Conservation (phyloP, 1,140 invertebrate species). For the Drosophila nigrodunni region DNA sequence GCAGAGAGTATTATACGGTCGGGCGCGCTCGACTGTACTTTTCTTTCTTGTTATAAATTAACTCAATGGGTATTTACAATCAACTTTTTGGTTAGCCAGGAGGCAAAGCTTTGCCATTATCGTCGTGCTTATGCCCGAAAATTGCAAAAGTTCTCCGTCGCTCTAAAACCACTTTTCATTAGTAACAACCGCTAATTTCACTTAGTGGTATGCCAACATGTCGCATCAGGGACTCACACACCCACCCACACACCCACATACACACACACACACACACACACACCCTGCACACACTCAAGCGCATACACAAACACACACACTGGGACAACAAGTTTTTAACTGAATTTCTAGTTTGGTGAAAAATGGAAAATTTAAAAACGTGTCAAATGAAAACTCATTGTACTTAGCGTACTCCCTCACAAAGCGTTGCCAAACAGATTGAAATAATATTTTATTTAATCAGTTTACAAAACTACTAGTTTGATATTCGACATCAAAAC, state of each 20-base stretch:
- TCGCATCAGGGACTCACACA: slow-evolving; percentile 49
- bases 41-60: too few relatives aligned
- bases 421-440: background rate
- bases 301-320: slow-evolving; percentile 11
- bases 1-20: too few relatives aligned
- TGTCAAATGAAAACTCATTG: background rate
- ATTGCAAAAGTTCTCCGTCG: slow-evolving; percentile 63
- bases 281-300: background rate
- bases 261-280: background rate
- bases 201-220: slow-evolving; percentile 74
- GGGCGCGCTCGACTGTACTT: too few relatives aligned
- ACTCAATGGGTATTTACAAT: slow-evolving; percentile 10
- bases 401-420: background rate
- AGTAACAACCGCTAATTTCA: slow-evolving; percentile 81
- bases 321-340: slow-evolving; percentile 57
- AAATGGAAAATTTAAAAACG: slow-evolving; percentile 8
- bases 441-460: slow-evolving; percentile 5
- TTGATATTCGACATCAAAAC: background rate
- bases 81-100: slow-evolving; percentile 17
- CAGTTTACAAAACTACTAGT: background rate
- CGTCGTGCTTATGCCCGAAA: slow-evolving; percentile 51
- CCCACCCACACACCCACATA: background rate
- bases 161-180: slow-evolving; percentile 75
- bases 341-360: slow-evolving; percentile 41
- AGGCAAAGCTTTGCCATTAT: slow-evolving; percentile 33